Evolutionary conservation across 2,797 vertebrate genomes (phyloP).

Genomic region (Pelodytes ibericus): DNA sequence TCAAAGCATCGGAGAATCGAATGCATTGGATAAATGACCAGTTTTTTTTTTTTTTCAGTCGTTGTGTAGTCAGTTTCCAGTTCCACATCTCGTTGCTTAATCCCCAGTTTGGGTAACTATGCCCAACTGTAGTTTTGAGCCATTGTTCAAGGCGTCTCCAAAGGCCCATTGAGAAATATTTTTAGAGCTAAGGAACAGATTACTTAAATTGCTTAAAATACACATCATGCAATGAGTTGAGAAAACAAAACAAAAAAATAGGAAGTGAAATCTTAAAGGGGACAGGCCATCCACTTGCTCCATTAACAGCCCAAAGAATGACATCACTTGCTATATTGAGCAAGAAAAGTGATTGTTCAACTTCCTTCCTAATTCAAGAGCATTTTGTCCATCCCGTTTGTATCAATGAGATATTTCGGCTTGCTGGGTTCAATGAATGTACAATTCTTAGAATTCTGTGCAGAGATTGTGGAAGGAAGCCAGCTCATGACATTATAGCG

Average conservation of each 20-base stretch:
- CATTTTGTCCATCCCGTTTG: conserved; percentile 16
- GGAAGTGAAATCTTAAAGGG: conserved; percentile 25
- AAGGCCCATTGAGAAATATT: conserved; percentile 46
- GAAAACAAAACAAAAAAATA: too few species aligned
- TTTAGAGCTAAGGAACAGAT: conserved; percentile 33
- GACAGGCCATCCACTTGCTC: conserved; percentile 29
- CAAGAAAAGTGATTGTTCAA: conserved; percentile 63
- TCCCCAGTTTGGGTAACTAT: background rate
- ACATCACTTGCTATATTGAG: conserved; percentile 61
- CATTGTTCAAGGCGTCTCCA: conserved; percentile 21
- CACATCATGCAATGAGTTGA: conserved; percentile 27
- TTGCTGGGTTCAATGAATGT: background rate
- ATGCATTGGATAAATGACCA: too few species aligned
- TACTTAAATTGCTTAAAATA: conserved; percentile 48
- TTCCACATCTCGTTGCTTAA: too few species aligned
- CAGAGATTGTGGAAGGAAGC: too few species aligned
- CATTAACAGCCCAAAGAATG: conserved; percentile 50
- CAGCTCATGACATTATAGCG: too few species aligned
- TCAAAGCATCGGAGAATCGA: too few species aligned
- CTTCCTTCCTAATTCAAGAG: conserved; percentile 65
- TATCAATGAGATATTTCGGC: conserved; percentile 42
- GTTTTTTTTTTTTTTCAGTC: too few species aligned
- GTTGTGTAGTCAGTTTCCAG: too few species aligned
- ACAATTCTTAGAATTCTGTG: conserved; percentile 14
- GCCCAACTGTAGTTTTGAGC: background rate